A percentile compares a stretch with the other conserved stretches of the same genome.
Conservation (phyloP, 2,113 vertebrate genomes). For the Lophius piscatorius region DNA sequence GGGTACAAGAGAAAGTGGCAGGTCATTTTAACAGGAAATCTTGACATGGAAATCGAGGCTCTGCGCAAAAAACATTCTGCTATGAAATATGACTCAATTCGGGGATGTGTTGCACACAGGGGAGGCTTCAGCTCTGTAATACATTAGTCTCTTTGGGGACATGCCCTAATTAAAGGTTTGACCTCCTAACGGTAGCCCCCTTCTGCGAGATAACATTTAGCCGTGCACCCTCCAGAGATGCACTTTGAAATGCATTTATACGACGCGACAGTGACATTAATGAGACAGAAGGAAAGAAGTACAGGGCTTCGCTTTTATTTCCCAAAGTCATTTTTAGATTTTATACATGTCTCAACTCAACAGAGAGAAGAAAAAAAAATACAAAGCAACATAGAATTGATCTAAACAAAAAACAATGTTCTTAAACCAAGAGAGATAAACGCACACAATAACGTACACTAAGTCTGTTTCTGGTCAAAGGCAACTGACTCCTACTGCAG, state of each 20-base stretch:
- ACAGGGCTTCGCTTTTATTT: conserved; percentile 72
- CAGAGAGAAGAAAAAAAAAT: conserved; percentile 50
- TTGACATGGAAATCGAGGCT: conserved; percentile 63
- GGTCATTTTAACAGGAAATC: conserved; percentile 58
- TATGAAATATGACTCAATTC: conserved; percentile 62
- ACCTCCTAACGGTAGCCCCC: conserved; percentile 77
- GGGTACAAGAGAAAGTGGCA: conserved; percentile 29
- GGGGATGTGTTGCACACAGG: conserved; percentile 52
- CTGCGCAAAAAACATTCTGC: conserved; percentile 55
- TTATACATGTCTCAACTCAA: conserved; percentile 68
- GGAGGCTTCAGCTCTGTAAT: conserved; percentile 67
- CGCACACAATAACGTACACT: conserved; percentile 37
- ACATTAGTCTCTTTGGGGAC: conserved; percentile 73
- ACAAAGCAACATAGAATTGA: conserved; percentile 63
- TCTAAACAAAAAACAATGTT: conserved; percentile 54
- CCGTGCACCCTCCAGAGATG: conserved; percentile 67
- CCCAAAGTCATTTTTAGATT: conserved; percentile 68
- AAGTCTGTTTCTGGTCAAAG: conserved; percentile 50
- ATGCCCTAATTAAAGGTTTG: conserved; percentile 81
- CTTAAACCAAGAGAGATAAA: conserved; percentile 39
- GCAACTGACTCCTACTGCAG: conserved; percentile 41
- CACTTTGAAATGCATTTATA: conserved; percentile 65
- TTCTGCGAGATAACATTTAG: conserved; percentile 81
- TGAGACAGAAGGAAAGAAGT: conserved; percentile 54
- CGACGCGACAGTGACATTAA: conserved; percentile 70